Evolutionary conservation across 1,140 invertebrate genomes (phyloP), one percentile per base, ranked within the genome.

Genomic region (Drosophila pseudoananassae): DNA sequence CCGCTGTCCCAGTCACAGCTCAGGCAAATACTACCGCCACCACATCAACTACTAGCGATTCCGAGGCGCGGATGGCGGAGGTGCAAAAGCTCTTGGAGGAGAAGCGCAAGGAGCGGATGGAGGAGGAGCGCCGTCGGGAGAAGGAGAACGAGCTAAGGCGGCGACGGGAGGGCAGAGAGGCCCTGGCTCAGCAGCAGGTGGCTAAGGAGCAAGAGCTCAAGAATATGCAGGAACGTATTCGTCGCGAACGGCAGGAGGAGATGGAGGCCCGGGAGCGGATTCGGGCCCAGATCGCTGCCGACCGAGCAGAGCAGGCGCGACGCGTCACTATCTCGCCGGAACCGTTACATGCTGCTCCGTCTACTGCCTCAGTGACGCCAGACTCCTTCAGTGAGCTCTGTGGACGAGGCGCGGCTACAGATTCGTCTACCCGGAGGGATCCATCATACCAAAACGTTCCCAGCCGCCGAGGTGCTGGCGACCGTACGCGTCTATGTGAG

Each of bases 351-450:
- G 33, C 43, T 4, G 43, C 61, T 3, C 47, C 25, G 8, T 17
- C 43, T 23, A 17, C 20, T 31, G n/a, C 38, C 4, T 0, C 6
- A 7, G 38, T 36, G 8, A 50, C 20, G 49, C 47, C 14, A 20
- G 52, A 50, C 3, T 52, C 74, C 74, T 1, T 57, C 73, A 1
- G 1, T 7, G 1, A 60, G 15, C 15, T 53, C 69, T 0, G 50
- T 50, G 7, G 92, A 97, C 96, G 82, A 96, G 94, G 88, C 96
- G 0, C 93, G 96, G 54, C 94, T 98, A 45, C 97, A 98, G 92
- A 97, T 98, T 83, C 94, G 96, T 76, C 80, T 98, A 50, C 95
- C 97, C 0, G 95, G 96, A 91, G 97, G 97, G 9, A 94, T 93
- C 1, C 69, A 79, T 4, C 82, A 90, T 46, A 93, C 90, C 6